A percentile compares a stretch with the other conserved stretches of the same genome.
Evolutionary conservation across 2,113 vertebrate genomes (phyloP).

Genomic region (Melozone crissalis): DNA sequence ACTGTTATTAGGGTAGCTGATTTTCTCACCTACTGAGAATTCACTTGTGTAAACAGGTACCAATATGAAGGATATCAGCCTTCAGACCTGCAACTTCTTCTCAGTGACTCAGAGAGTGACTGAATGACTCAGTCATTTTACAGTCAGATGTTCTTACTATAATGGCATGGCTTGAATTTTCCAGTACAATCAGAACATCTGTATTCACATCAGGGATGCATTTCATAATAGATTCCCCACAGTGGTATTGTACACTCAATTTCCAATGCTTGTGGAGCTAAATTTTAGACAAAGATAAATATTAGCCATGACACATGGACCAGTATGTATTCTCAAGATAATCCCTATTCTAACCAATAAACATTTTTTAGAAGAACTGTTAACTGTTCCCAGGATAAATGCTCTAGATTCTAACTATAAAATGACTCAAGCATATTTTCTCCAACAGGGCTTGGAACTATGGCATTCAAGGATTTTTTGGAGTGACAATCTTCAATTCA

Average conservation of each 20-base stretch:
- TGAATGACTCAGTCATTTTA: background rate
- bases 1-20: background rate
- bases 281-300: background rate
- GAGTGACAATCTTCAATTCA: background rate
- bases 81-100: background rate
- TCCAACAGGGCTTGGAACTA: background rate
- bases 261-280: background rate
- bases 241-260: background rate
- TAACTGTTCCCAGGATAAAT: background rate
- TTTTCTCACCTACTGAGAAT: background rate
- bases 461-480: background rate
- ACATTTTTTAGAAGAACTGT: background rate
- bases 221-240: background rate
- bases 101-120: background rate
- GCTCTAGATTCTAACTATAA: background rate
- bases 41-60: background rate
- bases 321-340: background rate
- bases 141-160: background rate
- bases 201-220: background rate
- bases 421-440: background rate
- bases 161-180: background rate
- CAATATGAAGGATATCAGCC: background rate
- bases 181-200: background rate
- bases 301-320: background rate
- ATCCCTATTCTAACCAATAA: background rate